Conservation (phyloP, 2,113 vertebrate species). For the Syngnathus typhle region DNA sequence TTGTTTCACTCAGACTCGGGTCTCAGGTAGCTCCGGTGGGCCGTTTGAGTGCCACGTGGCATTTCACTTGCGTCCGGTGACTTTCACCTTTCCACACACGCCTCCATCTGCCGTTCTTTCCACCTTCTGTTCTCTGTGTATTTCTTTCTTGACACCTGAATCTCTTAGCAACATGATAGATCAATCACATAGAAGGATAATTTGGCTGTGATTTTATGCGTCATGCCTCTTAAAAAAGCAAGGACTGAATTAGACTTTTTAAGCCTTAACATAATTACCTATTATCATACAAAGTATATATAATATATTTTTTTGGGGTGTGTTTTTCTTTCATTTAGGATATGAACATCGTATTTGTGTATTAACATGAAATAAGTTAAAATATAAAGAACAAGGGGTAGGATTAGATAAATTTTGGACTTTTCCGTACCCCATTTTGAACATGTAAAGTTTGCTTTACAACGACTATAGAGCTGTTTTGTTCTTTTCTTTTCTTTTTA, state of each 20-base stretch:
- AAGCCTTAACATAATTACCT: not conserved
- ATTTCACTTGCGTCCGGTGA: conserved; percentile 34
- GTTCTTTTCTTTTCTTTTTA: no score
- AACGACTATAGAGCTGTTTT: no score
- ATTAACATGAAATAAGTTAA: no score
- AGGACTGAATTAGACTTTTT: not conserved
- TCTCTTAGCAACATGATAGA: not conserved
- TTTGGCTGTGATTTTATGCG: conserved; percentile 20
- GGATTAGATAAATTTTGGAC: no score
- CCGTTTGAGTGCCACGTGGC: conserved; percentile 35
- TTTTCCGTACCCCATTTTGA: no score
- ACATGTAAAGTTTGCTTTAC: no score
- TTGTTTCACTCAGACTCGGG: conserved; percentile 62
- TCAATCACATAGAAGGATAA: conserved; percentile 17
- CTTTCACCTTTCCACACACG: conserved; percentile 36
- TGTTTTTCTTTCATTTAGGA: no score
- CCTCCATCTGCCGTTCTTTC: conserved; percentile 42
- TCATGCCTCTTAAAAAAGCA: conserved; percentile 9
- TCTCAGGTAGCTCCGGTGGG: conserved; percentile 63
- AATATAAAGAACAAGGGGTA: no score
- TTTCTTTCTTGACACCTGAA: conserved; percentile 21
- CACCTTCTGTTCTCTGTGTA: conserved; percentile 7
- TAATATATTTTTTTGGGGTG: no score
- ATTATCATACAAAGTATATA: not conserved
- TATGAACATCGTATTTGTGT: no score